phyloP scores from a whole-genome alignment of 2,797 vertebrate species.

The Sphaeramia orbicularis region DNA sequence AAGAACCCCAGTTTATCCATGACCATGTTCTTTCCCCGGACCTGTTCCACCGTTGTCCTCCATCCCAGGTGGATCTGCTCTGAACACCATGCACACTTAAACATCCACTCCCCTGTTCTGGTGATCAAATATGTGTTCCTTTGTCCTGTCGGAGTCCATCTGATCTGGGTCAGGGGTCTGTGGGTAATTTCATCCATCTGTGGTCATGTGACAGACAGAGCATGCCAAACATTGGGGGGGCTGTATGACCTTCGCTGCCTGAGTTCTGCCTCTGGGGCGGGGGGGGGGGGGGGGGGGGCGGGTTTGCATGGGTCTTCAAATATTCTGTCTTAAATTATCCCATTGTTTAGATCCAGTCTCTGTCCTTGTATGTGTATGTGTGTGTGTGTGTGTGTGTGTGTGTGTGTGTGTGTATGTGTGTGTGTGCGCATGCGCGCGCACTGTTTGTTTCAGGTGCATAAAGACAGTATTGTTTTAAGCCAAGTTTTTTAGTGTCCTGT shows the following conservation, averaged over 20 bases:
- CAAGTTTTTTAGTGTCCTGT: conserved; percentile 79
- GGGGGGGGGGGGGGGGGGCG: too few species aligned
- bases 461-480: conserved; percentile 78
- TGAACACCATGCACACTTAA: too few species aligned
- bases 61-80: too few species aligned
- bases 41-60: too few species aligned
- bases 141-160: conserved; percentile 13
- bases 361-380: conserved; percentile 38
- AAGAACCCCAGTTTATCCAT: too few species aligned
- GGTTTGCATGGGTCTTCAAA: conserved; percentile 80
- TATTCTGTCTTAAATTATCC: conserved; percentile 74
- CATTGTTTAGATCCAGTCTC: conserved; percentile 55
- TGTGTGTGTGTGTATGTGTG: conserved; percentile 34
- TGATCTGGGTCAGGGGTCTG: conserved; percentile 56
- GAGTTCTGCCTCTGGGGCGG: conserved; percentile 65
- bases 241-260: conserved; percentile 76
- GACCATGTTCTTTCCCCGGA: too few species aligned
- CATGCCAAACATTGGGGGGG: conserved; percentile 77
- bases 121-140: not conserved
- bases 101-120: too few species aligned
- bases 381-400: conserved; percentile 32
- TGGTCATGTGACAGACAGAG: conserved; percentile 72
- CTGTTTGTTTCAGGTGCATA: conserved; percentile 57
- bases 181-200: conserved; percentile 66
- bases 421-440: conserved; percentile 2